Evolutionary conservation across 1,140 invertebrate genomes (phyloP).

Genomic region (Diuraphis noxia): DNA sequence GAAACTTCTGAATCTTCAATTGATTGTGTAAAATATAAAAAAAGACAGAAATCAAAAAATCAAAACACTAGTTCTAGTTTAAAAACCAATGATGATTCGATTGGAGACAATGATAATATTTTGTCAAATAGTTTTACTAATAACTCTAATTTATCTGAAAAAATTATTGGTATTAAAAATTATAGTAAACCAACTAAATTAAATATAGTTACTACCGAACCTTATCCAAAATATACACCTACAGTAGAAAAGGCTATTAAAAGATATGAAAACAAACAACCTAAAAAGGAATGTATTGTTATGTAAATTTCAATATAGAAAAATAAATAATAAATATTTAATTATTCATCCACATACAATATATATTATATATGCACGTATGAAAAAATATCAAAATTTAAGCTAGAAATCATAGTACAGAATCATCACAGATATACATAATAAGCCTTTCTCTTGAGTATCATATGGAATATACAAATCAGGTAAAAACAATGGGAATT

Average conservation of each 20-base stretch:
- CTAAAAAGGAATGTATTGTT: slow-evolving; percentile 54
- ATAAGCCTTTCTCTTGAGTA: slow-evolving; percentile 42
- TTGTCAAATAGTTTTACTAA: not conserved
- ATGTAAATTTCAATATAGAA: slow-evolving; percentile 47
- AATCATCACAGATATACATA: slow-evolving; percentile 43
- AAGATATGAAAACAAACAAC: slow-evolving; percentile 48
- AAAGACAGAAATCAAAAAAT: not conserved
- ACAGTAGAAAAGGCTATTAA: slow-evolving; percentile 49
- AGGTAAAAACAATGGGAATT: slow-evolving; percentile 37
- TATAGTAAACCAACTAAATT: not conserved
- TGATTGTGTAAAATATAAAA: not conserved
- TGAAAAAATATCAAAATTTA: slow-evolving; percentile 24
- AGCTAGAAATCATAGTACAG: not conserved
- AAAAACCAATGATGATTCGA: not conserved
- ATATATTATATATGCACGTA: not conserved
- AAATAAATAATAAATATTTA: slow-evolving; percentile 9
- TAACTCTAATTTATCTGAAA: not conserved
- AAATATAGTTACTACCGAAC: slow-evolving; percentile 37
- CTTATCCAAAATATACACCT: slow-evolving; percentile 48
- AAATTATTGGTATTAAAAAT: not conserved
- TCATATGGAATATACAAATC: slow-evolving; percentile 36
- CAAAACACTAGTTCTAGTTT: not conserved
- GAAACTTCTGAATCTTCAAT: not conserved
- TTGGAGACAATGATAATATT: not conserved
- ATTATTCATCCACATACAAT: not conserved